Evolutionary conservation across 2,797 vertebrate species (phyloP).

Genomic region (Carduelis carduelis): DNA sequence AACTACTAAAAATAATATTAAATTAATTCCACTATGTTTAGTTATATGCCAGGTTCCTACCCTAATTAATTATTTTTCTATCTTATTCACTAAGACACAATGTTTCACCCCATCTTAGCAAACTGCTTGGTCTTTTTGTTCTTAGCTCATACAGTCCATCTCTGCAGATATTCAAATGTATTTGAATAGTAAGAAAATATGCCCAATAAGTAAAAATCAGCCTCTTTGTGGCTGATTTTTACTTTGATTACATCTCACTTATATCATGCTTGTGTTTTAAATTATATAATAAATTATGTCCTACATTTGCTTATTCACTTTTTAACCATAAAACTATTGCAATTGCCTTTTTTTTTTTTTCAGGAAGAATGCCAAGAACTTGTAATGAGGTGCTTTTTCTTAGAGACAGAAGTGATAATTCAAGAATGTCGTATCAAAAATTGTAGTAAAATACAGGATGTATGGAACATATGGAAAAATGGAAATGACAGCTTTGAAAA

Average conservation of each 20-base stretch:
- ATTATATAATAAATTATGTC: neutral
- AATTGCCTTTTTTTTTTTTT: neutral
- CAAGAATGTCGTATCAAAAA: constrained; percentile 58
- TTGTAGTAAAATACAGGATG: neutral
- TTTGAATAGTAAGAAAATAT: neutral
- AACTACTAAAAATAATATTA: neutral
- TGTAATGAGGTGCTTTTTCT: constrained; percentile 71
- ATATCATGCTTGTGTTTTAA: neutral
- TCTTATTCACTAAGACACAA: neutral
- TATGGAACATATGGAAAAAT: constrained; percentile 21
- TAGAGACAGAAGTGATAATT: constrained; percentile 68
- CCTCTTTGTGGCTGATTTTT: neutral
- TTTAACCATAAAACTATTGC: neutral
- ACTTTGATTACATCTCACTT: neutral
- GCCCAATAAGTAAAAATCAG: neutral
- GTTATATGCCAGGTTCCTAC: neutral
- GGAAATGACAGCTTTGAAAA: neutral
- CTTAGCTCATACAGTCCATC: neutral
- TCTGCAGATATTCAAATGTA: neutral
- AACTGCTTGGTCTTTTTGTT: neutral
- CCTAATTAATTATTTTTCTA: neutral
- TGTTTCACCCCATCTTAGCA: neutral
- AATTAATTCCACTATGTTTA: neutral
- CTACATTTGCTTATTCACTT: neutral
- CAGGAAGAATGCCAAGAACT: constrained; percentile 67